Conservation (phyloP, 1,140 invertebrate genomes). For the Meloidogyne exigua region DNA sequence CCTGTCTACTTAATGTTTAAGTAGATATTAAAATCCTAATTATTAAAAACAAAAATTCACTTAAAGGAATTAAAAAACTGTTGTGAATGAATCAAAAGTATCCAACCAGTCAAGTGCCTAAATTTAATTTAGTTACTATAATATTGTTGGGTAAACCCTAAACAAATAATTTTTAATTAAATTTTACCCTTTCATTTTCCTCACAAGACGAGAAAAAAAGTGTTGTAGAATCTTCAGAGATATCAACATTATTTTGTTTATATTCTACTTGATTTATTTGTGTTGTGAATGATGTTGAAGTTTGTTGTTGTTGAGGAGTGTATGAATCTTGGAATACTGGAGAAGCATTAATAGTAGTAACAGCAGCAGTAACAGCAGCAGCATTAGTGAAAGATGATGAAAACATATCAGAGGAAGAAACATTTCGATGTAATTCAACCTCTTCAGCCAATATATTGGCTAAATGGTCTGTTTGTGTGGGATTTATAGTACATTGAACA, state of each 20-base stretch:
- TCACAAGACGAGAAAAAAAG: not conserved
- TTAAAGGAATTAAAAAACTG: not conserved
- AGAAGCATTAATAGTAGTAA: not conserved
- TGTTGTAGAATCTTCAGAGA: not conserved
- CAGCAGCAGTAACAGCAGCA: too few relatives aligned
- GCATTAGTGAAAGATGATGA: not conserved
- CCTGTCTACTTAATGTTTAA: not conserved
- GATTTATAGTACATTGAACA: not conserved
- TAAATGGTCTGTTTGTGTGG: conserved; percentile 9
- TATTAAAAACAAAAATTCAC: not conserved
- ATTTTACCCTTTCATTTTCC: not conserved
- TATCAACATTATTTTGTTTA: too few relatives aligned
- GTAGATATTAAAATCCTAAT: not conserved
- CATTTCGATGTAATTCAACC: conserved; percentile 11
- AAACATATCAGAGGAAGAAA: conserved; percentile 2
- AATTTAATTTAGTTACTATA: not conserved
- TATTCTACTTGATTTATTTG: not conserved
- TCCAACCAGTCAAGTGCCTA: conserved; percentile 1
- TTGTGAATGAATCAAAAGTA: not conserved
- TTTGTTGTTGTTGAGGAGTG: conserved; percentile 1
- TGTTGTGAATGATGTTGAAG: not conserved
- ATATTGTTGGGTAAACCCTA: not conserved
- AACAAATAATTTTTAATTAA: not conserved
- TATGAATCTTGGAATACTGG: not conserved
- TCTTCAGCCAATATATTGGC: conserved; percentile 23